Evolutionary conservation across 2,888 invertebrate genomes (phyloP).

Genomic region (Pseudococcus viburni): DNA sequence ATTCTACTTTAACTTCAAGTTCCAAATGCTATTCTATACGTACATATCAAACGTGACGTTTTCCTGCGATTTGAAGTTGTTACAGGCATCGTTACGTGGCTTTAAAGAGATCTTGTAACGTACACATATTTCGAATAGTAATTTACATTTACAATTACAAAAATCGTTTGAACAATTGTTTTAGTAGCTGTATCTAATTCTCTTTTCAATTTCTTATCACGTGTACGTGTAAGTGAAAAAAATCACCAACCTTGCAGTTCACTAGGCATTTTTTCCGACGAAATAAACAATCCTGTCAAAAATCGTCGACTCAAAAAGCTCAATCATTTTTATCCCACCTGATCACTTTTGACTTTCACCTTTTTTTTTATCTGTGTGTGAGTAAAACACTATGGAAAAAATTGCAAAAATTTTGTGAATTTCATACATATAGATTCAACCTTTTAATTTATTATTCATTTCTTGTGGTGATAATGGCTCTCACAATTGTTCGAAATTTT

Average conservation of each 20-base stretch:
- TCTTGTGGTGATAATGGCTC: conserved; percentile 12
- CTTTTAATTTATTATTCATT: neutral
- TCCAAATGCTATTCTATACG: neutral
- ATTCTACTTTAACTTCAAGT: neutral
- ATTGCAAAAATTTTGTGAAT: too few species aligned
- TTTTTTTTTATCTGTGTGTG: neutral
- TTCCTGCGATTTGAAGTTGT: neutral
- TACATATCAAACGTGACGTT: neutral
- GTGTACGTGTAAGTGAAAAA: neutral
- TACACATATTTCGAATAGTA: neutral
- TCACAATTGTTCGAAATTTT: neutral
- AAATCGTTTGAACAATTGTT: neutral
- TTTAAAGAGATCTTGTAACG: neutral
- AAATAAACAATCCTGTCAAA: neutral
- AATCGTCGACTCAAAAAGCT: neutral
- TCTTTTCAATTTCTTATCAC: conserved; percentile 19
- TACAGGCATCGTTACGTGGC: neutral
- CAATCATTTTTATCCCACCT: neutral
- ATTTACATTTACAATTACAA: neutral
- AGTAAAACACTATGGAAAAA: too few species aligned
- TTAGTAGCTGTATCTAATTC: neutral
- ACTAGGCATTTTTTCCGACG: neutral
- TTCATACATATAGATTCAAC: too few species aligned
- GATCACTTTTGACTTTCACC: neutral
- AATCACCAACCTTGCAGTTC: neutral